These are phyloP conservation scores for Anoplius nigerrimus DNA, from an alignment of 2,888 invertebrate species.

Conservation along the genomic window DNA sequence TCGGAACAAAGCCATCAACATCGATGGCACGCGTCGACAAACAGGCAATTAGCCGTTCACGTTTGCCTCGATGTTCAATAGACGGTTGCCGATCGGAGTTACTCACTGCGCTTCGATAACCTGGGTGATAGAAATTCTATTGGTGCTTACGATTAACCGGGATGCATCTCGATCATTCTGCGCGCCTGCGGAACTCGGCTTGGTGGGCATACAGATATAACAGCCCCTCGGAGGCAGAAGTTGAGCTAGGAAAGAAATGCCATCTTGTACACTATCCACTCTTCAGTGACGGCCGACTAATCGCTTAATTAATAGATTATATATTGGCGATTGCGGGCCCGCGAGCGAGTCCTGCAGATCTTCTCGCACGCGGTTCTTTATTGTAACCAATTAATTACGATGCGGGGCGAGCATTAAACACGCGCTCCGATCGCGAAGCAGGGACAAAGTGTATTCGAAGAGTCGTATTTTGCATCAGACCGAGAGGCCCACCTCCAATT, in stretches of 20 bases:
- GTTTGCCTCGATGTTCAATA: neutral
- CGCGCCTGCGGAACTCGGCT: neutral
- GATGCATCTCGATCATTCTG: slow-evolving; percentile 11
- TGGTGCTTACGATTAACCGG: slow-evolving; percentile 28
- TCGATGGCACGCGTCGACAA: no score
- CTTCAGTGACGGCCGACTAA: slow-evolving; percentile 56
- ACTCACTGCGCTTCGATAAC: neutral
- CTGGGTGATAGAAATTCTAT: slow-evolving; percentile 12
- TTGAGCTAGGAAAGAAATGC: slow-evolving; percentile 37
- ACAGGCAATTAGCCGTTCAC: slow-evolving; percentile 34
- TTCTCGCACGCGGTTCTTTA: slow-evolving; percentile 46
- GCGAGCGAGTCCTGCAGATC: slow-evolving; percentile 24
- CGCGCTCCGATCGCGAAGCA: neutral
- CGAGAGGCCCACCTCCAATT: slow-evolving; percentile 39
- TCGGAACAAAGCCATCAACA: slow-evolving; percentile 15
- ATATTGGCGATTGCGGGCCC: slow-evolving; percentile 58
- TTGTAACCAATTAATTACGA: slow-evolving; percentile 51
- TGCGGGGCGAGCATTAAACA: neutral
- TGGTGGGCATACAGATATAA: slow-evolving; percentile 12
- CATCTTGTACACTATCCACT: slow-evolving; percentile 41
- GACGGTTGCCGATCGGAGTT: neutral
- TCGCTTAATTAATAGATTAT: slow-evolving; percentile 64
- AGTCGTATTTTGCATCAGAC: slow-evolving; percentile 14
- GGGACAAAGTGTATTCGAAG: slow-evolving; percentile 15
- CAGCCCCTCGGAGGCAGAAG: slow-evolving; percentile 42